Evolutionary conservation across 2,113 vertebrate species (phyloP), one percentile per base, ranked within the genome.

Genomic region (Phyllostomus hastatus): DNA sequence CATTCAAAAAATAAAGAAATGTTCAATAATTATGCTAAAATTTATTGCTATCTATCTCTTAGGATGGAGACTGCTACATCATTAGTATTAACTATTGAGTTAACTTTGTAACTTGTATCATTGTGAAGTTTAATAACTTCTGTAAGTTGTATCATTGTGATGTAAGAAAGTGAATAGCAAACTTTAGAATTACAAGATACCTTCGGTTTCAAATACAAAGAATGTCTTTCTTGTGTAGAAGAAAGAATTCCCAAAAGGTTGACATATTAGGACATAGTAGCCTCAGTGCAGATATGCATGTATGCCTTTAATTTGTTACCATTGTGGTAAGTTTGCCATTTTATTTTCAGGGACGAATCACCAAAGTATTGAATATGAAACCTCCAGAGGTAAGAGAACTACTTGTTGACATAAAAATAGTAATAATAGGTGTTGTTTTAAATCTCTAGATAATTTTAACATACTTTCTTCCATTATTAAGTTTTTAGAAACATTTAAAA

Each of bases 321-420:
- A 54, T 95, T 52, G 31, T 59, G 54, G 28, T 95, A 88, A 96
- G 52, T 97, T 97, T 97, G 10, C 82, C 43, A 94, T 95, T 98
- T 93, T 96, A 10, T 96, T 97, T 98, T 97, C 82, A 99, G 99
- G 99, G 99, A 16, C 98, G 98, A 98, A 99, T 99, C 98, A 99
- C 99, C 26, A 99, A 99, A 98, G 99, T 99, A 93, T 97, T 99
- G 69, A 99, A 99, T 97, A 99, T 99, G 99, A 99, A 99, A 92
- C 99, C 99, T 84, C 98, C 99, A 91, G 99, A 99, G 99, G 99
- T 99, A 99, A 98, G 98, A 90, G 31, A 87, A 5, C 4, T 81
- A 19, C 85, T 70, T 95, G 26, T 92, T 10, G 7, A 33, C 10
- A 10, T 91, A 91, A 95, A 88, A 82, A 38, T 80, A 54, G 2